Evolutionary conservation across 2,113 vertebrate genomes (phyloP).

Genomic region (Neofelis nebulosa): DNA sequence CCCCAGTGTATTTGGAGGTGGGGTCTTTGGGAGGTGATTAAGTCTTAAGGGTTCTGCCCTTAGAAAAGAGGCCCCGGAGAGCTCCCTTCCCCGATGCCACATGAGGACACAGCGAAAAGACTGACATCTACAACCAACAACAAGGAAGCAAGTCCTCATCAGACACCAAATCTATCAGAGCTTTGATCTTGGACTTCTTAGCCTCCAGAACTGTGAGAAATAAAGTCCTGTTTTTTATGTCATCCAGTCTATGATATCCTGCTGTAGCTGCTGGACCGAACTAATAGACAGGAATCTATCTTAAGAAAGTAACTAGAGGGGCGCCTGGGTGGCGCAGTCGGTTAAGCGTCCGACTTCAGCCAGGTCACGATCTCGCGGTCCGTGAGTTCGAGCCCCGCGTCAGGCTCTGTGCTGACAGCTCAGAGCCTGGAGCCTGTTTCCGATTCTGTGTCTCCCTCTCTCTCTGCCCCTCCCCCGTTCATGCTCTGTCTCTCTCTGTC

Average conservation of each 20-base stretch:
- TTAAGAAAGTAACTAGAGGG: background rate
- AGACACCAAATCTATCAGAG: background rate
- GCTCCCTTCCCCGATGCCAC: background rate
- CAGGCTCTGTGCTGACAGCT: no score
- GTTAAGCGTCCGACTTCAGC: no score
- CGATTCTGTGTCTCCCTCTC: no score
- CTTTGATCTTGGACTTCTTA: background rate
- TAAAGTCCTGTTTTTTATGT: background rate
- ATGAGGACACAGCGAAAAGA: background rate
- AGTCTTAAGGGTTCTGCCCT: background rate
- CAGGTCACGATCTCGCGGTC: no score
- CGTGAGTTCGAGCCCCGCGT: no score
- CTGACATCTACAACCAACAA: background rate
- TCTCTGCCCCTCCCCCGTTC: no score
- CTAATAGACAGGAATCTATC: background rate
- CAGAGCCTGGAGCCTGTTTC: no score
- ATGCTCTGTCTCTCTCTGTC: no score
- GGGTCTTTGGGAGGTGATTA: background rate
- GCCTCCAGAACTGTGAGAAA: background rate
- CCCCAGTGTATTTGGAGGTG: background rate
- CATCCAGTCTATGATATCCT: background rate
- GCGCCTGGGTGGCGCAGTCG: no score
- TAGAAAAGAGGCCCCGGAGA: background rate
- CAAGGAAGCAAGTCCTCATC: background rate
- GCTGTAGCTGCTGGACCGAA: background rate